These are phyloP conservation scores for Diceros bicornis DNA, from an alignment of 2,797 vertebrate genomes.

Conservation along the genomic window DNA sequence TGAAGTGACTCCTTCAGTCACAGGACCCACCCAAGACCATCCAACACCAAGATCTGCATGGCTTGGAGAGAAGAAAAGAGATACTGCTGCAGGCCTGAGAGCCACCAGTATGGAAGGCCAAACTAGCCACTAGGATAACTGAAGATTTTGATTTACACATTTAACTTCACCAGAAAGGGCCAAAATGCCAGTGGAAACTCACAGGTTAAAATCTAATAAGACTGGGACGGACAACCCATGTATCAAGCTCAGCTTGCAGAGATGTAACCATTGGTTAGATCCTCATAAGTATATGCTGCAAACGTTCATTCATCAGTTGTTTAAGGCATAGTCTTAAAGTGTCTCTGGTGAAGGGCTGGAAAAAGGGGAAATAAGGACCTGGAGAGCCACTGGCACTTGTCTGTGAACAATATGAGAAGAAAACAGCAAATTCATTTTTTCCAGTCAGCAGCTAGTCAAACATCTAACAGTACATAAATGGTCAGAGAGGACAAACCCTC, in stretches of 20 bases:
- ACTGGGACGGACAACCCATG: conserved; percentile 70
- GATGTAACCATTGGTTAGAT: background rate
- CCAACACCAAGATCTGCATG: background rate
- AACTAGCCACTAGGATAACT: background rate
- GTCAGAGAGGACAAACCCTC: conserved; percentile 83
- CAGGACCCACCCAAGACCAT: background rate
- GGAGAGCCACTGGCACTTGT: conserved; percentile 46
- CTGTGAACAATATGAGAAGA: conserved; percentile 70
- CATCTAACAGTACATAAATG: conserved; percentile 77
- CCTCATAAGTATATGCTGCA: conserved; percentile 66
- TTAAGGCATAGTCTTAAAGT: conserved; percentile 55
- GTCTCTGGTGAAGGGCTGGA: conserved; percentile 67
- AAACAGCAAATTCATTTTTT: conserved; percentile 76
- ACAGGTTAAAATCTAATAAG: conserved; percentile 62
- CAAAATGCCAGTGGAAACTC: conserved; percentile 64
- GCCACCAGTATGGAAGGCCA: background rate
- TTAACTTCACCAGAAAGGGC: background rate
- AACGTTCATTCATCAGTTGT: conserved; percentile 25
- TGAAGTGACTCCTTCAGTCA: background rate
- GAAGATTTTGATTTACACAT: background rate
- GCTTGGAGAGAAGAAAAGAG: background rate
- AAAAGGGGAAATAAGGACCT: conserved; percentile 48
- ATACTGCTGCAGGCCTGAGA: too few species aligned
- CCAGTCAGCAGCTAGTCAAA: conserved; percentile 82
- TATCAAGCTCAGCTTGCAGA: conserved; percentile 43